phyloP scores from a whole-genome alignment of 2,797 vertebrate species.

The Potorous gilbertii region DNA sequence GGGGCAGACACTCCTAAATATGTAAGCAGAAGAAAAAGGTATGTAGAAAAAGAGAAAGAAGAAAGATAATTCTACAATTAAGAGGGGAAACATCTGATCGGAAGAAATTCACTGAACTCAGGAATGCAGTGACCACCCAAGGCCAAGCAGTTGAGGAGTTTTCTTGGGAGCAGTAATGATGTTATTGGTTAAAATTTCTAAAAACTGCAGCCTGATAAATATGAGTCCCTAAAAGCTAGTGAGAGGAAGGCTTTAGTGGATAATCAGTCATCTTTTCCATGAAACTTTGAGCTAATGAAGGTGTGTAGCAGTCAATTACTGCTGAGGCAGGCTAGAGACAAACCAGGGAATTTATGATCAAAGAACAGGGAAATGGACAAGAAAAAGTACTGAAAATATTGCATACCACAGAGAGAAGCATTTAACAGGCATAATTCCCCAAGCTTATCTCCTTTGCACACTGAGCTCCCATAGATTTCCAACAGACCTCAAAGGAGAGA shows the following conservation, averaged over 20 bases:
- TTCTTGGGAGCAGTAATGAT: background rate
- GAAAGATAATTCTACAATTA: background rate
- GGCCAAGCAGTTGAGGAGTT: background rate
- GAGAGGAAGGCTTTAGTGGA: background rate
- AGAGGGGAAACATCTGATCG: constrained; percentile 1
- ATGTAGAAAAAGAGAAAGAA: background rate
- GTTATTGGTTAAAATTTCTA: background rate
- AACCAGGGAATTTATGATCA: constrained; percentile 67
- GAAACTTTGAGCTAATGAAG: constrained; percentile 42
- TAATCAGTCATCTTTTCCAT: background rate
- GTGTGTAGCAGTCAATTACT: background rate
- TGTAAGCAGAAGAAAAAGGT: background rate
- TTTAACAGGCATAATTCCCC: constrained; percentile 51
- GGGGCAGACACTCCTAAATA: background rate
- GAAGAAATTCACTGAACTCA: background rate
- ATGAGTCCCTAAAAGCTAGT: background rate
- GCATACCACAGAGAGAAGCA: constrained; percentile 39
- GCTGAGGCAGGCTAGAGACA: constrained; percentile 52
- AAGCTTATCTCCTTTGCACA: constrained; percentile 66
- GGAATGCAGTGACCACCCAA: background rate
- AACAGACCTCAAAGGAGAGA: constrained; percentile 3
- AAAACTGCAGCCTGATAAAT: background rate
- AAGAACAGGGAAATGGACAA: constrained; percentile 63
- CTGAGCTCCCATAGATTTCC: constrained; percentile 58
- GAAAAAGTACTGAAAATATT: constrained; percentile 44